Percentiles rank a stretch among this genome's conserved stretches.
Evolutionary conservation across 2,797 vertebrate species (phyloP).

Genomic region (Sebastes minor): DNA sequence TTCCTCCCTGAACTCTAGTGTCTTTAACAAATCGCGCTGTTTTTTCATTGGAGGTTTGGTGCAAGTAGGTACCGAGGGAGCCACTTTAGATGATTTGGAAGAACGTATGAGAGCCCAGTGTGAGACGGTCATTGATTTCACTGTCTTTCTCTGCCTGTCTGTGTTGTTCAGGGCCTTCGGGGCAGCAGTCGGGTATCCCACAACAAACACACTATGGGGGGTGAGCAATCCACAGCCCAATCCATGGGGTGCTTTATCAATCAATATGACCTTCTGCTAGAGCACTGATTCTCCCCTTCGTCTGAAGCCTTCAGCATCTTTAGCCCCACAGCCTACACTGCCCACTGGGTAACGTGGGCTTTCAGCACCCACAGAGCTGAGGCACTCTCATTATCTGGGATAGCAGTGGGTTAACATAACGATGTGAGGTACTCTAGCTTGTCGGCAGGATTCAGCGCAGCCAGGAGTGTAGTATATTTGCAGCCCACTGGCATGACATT

Average conservation of each 20-base stretch:
- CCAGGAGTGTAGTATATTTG: conserved; percentile 34
- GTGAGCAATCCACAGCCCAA: conserved; percentile 52
- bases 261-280: conserved; percentile 78
- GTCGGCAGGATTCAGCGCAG: conserved; percentile 39
- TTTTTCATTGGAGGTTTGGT: conserved; percentile 28
- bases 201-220: conserved; percentile 68
- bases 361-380: conserved; percentile 55
- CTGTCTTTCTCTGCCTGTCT: conserved; percentile 64
- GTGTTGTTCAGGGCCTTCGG: conserved; percentile 66
- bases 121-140: conserved; percentile 76
- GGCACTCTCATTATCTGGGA: conserved; percentile 65
- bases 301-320: conserved; percentile 48
- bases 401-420: conserved; percentile 45
- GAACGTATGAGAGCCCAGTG: conserved; percentile 53
- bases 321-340: conserved; percentile 27
- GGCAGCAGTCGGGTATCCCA: conserved; percentile 66
- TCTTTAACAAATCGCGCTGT: conserved; percentile 51
- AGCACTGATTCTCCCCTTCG: conserved; percentile 37
- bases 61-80: conserved; percentile 48
- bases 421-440: conserved; percentile 25
- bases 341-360: conserved; percentile 57
- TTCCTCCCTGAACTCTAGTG: conserved; percentile 15
- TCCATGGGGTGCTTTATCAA: conserved; percentile 74
- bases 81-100: conserved; percentile 68
- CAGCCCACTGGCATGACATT: conserved; percentile 38